Base-by-base conservation (phyloP, 2,797 vertebrate species). In the Anabas testudineus region DNA sequence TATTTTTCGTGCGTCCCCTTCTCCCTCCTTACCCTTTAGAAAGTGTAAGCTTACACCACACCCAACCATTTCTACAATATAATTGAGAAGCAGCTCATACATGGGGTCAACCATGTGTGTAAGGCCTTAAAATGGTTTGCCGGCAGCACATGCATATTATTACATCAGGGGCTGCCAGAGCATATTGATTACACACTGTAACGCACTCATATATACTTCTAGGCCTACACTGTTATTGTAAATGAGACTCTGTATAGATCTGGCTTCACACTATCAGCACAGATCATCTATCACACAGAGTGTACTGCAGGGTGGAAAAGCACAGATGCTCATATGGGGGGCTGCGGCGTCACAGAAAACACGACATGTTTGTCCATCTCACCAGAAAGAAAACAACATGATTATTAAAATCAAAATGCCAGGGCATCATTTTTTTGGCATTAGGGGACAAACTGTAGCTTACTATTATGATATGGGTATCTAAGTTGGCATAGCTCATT, bases 101-200 rank as follows among this genome's bases (percentile, higher is more conserved):
- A 51, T n/a, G 46, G 57, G 75, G 71, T 85, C 75, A 88, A 69
- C 70, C 83, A 73, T 85, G 85, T 85, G 84, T 85, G 87, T 67
- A 70, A 74, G 70, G 80, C 71, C 73, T 61, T 68, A 73, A 83
- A 87, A 82, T 75, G 83, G 78, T 82, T 86, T 78, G 74, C 83
- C 68, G 62, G 80, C 86, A 84, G 88, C 81, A 86, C 86, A 90
- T 90, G 83, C 84, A 90, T 90, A 92, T 89, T 90, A 91, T 88
- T 88, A 88, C 85, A 90, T 87, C 90, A 88, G 74, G 54, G 78
- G 43, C 77, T 89, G 88, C 87, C 89, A 87, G 86, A 72, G 81
- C 8, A 30, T 88, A 92, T 92, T 88, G 90, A 93, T 92, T 82
- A 87, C 80, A 80, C 86, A 77, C 74, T 62, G 83, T 88, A 87